A percentile compares a stretch with the other conserved stretches of the same genome.
Evolutionary conservation across 2,888 invertebrate genomes (phyloP).

Genomic region (Xylocampa areola): DNA sequence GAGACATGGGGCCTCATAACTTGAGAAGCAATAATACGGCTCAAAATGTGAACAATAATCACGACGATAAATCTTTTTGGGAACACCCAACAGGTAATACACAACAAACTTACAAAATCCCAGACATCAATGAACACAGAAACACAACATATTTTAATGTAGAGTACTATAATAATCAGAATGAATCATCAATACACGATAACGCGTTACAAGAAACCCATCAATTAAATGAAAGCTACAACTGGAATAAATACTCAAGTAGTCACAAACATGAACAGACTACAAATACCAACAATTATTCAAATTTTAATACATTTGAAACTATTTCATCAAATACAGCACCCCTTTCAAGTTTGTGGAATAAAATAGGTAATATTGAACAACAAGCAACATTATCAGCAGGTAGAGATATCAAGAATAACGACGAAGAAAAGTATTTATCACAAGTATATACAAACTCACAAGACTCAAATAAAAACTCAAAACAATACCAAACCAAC

Average conservation of each 20-base stretch:
- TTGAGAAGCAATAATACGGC: constrained; percentile 11
- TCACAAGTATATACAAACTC: constrained; percentile 16
- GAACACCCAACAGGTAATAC: constrained; percentile 8
- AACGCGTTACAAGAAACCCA: constrained; percentile 26
- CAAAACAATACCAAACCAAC: too few relatives aligned
- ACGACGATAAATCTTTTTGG: not conserved
- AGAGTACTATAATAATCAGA: constrained; percentile 5
- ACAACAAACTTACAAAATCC: constrained; percentile 16
- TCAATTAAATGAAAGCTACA: constrained; percentile 16
- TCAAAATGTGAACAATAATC: constrained; percentile 6
- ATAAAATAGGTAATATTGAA: constrained; percentile 60
- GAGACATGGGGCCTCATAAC: not conserved
- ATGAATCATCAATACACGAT: constrained; percentile 12
- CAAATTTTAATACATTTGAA: constrained; percentile 24
- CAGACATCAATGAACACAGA: constrained; percentile 20
- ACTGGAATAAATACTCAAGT: constrained; percentile 24
- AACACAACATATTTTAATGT: constrained; percentile 6
- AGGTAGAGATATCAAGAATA: constrained; percentile 15
- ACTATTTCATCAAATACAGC: constrained; percentile 26
- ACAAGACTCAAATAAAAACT: too few relatives aligned
- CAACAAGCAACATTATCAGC: constrained; percentile 38
- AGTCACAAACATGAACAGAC: constrained; percentile 33
- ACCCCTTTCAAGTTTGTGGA: constrained; percentile 61
- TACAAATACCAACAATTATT: constrained; percentile 30
- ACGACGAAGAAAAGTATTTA: constrained; percentile 13